A percentile compares a stretch with the other conserved stretches of the same genome.
phyloP scores from a whole-genome alignment of 2,113 vertebrate species.

The Rissa tridactyla region DNA sequence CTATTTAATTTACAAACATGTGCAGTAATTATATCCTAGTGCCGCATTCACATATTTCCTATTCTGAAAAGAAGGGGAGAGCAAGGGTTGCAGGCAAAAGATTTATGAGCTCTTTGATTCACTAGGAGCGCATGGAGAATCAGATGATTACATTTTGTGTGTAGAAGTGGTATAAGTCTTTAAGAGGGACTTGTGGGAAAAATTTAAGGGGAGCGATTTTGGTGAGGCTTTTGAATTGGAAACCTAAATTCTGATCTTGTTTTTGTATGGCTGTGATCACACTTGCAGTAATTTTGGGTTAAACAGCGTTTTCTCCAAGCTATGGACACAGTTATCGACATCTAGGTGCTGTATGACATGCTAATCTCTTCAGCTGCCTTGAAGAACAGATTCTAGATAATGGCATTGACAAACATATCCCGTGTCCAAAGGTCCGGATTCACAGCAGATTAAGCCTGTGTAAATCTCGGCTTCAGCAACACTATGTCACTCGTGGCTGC shows the following conservation, averaged over 20 bases:
- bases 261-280: neutral
- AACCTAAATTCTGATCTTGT: neutral
- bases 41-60: neutral
- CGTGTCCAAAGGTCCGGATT: neutral
- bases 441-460: neutral
- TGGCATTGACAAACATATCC: neutral
- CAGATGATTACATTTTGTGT: neutral
- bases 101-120: neutral
- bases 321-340: neutral
- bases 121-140: neutral
- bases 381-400: neutral
- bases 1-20: slow-evolving; percentile 16
- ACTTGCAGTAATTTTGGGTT: neutral
- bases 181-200: neutral
- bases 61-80: neutral
- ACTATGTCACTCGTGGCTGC: neutral
- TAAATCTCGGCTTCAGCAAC: neutral
- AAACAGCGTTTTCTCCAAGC: neutral
- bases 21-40: slow-evolving; percentile 2
- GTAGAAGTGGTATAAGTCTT: neutral
- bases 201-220: neutral
- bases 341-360: neutral
- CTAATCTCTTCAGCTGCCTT: neutral
- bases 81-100: neutral
- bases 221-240: neutral